A percentile compares a stretch with the other conserved stretches of the same genome.
Conservation (phyloP, 2,888 invertebrate genomes). For the Cryptosula pallasiana region DNA sequence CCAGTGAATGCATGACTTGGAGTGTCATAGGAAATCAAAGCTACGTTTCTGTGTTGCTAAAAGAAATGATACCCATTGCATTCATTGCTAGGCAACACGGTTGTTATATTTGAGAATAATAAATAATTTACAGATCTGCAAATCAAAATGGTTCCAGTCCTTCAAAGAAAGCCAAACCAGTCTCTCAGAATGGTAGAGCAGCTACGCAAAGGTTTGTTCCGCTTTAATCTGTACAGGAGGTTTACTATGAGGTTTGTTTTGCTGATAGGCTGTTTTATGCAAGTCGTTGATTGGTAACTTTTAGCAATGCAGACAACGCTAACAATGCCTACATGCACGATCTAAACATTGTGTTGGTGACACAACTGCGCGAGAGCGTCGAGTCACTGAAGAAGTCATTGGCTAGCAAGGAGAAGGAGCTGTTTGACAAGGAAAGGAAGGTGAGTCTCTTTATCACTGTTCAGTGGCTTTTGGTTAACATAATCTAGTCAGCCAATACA, state of each 20-base stretch:
- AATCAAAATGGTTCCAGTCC: not conserved
- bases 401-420: slow-evolving; percentile 73
- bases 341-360: slow-evolving; percentile 81
- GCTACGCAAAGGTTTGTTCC: too few relatives aligned
- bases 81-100: too few relatives aligned
- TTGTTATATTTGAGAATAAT: too few relatives aligned
- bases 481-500: too few relatives aligned
- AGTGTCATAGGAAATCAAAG: too few relatives aligned
- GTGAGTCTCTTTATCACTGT: slow-evolving; percentile 55
- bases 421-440: slow-evolving; percentile 83
- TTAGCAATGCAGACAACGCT: slow-evolving; percentile 25
- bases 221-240: not conserved
- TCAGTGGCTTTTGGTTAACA: not conserved
- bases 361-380: slow-evolving; percentile 87
- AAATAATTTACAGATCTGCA: not conserved
- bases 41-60: too few relatives aligned
- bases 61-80: too few relatives aligned
- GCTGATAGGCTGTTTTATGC: not conserved
- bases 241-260: not conserved
- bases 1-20: too few relatives aligned
- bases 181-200: not conserved
- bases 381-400: slow-evolving; percentile 84
- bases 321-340: slow-evolving; percentile 25
- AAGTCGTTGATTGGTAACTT: not conserved
- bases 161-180: not conserved